Evolutionary conservation across 1,140 invertebrate genomes (phyloP), one percentile per base, ranked within the genome.

Genomic region (Phthorimaea operculella): DNA sequence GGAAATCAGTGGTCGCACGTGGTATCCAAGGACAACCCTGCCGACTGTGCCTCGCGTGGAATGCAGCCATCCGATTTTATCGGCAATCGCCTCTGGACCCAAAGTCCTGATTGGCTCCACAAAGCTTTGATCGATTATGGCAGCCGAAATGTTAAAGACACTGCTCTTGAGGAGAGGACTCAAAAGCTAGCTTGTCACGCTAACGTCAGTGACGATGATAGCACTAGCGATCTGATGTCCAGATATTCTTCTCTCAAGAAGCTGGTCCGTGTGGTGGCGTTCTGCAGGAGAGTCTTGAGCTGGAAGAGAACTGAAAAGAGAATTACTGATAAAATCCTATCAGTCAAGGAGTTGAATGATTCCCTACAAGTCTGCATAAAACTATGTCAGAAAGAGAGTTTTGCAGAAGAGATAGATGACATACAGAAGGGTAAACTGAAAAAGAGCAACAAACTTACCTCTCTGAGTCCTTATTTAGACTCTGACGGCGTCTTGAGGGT

Each of bases 41-140:
- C 78, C 1, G 84, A 88, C 65, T 44, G 62, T 0, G 39, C 68
- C 11, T 82, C 80, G 7, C 55, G 84, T 36, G 83, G 85, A 12
- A 4, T 66, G 6, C n/a, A 52, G 14, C 51, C 64, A 28, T 7
- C 45, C 36, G 48, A 63, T 10, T 44, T 74, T 10, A 48, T 48
- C 17, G 34, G 60, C 17, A 48, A 54, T 10, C 9, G 28, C 9
- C 17, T 50, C 9, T 50, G 48, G 48, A 28, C 5, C 10, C 17
- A 50, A 11, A 18, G 48, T 6, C 48, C 48, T 12, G 21, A 33
- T 28, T 50, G 48, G 48, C 21, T 50, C 10, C 36, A 2, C 10
- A 12, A n/a, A 10, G 36, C 3, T 3, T 12, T 9, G 3, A 39
- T 39, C 10, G n/a, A 12, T n/a, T 39, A 39, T 39, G 10, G 10